Percentiles rank a stretch among this genome's conserved stretches.
Evolutionary conservation across 1,140 invertebrate species (phyloP).

Genomic region (Cyclina sinensis): DNA sequence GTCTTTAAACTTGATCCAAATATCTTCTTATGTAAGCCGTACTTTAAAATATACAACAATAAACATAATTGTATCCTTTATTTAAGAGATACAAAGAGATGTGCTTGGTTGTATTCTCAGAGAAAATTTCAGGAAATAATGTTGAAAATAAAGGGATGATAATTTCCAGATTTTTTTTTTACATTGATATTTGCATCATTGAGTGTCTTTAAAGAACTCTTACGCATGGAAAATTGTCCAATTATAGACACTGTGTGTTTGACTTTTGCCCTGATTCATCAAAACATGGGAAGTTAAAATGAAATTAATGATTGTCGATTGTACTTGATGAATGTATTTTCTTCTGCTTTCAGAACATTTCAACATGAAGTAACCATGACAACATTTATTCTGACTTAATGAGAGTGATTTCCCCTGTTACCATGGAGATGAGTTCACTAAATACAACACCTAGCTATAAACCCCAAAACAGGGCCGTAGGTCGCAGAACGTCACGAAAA

Average conservation of each 20-base stretch:
- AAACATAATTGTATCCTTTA: no score
- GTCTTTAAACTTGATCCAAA: no score
- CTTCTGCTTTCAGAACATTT: background rate
- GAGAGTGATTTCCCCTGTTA: constrained; percentile 45
- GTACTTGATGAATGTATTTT: background rate
- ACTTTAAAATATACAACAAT: no score
- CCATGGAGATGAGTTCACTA: constrained; percentile 65
- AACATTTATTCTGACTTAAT: constrained; percentile 4
- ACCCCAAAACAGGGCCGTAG: constrained; percentile 39
- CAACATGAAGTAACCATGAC: constrained; percentile 15
- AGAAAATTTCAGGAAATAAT: background rate
- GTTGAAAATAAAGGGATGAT: no score
- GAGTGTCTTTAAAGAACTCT: background rate
- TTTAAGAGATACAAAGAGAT: no score
- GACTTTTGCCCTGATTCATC: background rate
- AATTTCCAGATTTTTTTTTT: no score
- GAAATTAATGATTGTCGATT: background rate
- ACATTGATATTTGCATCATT: no score
- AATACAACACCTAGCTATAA: constrained; percentile 63
- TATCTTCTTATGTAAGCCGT: no score
- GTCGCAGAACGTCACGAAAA: constrained; percentile 57
- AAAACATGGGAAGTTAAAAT: background rate
- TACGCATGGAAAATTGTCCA: background rate
- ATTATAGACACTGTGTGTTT: background rate
- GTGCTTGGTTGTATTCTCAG: background rate